A percentile compares a stretch with the other conserved stretches of the same genome.
phyloP scores from a whole-genome alignment of 2,113 vertebrate species.

The Rhizomys pruinosus region DNA sequence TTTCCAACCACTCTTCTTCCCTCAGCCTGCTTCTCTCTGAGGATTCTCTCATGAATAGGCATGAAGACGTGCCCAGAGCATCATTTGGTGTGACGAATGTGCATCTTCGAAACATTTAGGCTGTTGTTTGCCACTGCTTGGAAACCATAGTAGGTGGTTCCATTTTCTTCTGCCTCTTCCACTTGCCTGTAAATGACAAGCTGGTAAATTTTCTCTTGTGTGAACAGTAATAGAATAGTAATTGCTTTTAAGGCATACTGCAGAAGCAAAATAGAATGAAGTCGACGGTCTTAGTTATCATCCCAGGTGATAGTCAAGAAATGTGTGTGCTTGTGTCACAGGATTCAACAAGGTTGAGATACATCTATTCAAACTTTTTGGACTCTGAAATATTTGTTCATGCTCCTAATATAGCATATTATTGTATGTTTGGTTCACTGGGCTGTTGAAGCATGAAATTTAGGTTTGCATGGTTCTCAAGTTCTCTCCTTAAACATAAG shows the following conservation, averaged over 20 bases:
- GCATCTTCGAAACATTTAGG: conserved; percentile 47
- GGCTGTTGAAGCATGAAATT: conserved; percentile 46
- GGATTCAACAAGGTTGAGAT: conserved; percentile 42
- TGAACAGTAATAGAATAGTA: conserved; percentile 71
- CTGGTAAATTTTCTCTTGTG: conserved; percentile 71
- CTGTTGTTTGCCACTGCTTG: conserved; percentile 47
- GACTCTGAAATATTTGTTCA: conserved; percentile 26
- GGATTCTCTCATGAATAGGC: conserved; percentile 55
- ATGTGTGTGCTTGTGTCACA: background rate
- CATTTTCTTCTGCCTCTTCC: conserved; percentile 55
- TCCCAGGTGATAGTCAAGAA: conserved; percentile 22
- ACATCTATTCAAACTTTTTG: background rate
- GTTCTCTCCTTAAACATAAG: conserved; percentile 42
- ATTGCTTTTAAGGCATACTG: conserved; percentile 72
- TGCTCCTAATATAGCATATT: conserved; percentile 28
- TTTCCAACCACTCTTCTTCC: background rate
- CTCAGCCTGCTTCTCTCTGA: conserved; percentile 36
- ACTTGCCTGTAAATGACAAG: conserved; percentile 70
- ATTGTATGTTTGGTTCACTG: conserved; percentile 34
- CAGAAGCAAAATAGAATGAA: conserved; percentile 61
- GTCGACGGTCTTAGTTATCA: conserved; percentile 47
- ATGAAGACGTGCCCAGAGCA: conserved; percentile 24
- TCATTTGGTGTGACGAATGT: background rate
- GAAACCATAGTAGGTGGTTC: conserved; percentile 18
- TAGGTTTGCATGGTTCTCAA: conserved; percentile 44